These are phyloP conservation scores for Resseliella maxima DNA, from an alignment of 2,888 invertebrate genomes.

Conservation along the genomic window DNA sequence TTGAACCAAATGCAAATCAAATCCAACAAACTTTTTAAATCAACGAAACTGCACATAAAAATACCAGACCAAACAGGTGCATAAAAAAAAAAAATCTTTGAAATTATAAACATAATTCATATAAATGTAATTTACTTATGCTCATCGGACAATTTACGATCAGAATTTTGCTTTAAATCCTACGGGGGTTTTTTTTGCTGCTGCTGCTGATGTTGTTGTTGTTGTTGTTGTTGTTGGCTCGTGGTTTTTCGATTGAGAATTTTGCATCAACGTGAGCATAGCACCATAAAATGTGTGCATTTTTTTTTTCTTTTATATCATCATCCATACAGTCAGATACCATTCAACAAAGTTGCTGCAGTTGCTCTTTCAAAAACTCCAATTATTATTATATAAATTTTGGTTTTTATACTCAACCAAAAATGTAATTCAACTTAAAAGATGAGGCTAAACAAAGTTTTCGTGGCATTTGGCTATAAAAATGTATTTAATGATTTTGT, in stretches of 20 bases:
- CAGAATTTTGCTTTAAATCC: neutral
- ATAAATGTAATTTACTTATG: slow-evolving; percentile 35
- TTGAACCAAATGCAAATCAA: neutral
- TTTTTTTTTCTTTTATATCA: neutral
- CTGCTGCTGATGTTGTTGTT: neutral
- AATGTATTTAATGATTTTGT: slow-evolving; percentile 17
- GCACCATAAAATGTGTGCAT: neutral
- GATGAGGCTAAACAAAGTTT: slow-evolving; percentile 36
- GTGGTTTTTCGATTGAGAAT: neutral
- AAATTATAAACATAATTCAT: slow-evolving; percentile 19
- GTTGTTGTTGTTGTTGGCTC: neutral
- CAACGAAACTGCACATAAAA: slow-evolving; percentile 23
- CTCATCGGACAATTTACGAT: slow-evolving; percentile 51
- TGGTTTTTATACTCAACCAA: slow-evolving; percentile 6
- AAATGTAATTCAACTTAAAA: slow-evolving; percentile 32
- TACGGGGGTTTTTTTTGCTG: neutral
- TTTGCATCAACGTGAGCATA: neutral
- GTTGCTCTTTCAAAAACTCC: neutral
- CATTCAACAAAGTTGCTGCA: neutral
- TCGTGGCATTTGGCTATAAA: slow-evolving; percentile 14
- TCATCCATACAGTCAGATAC: neutral
- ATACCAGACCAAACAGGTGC: neutral
- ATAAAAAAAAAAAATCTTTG: slow-evolving; percentile 26
- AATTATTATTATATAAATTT: slow-evolving; percentile 48
- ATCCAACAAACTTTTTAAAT: slow-evolving; percentile 12